Evolutionary conservation across 1,140 invertebrate genomes (phyloP), one percentile per base, ranked within the genome.

Genomic region (Meloidogyne hapla): DNA sequence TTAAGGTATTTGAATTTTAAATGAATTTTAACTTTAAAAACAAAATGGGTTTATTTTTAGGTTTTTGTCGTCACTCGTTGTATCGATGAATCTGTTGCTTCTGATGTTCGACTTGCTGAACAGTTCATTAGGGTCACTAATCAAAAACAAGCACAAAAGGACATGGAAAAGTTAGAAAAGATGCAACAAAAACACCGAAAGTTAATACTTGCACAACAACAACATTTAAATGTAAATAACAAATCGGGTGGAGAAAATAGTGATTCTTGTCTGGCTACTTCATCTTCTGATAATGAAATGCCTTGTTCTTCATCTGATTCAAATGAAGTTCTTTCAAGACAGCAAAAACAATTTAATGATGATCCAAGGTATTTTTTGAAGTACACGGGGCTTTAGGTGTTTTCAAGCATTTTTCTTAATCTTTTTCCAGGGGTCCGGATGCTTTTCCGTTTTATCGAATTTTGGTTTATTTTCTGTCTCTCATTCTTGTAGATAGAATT

Each of bases 141-240:
- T n/a, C 45, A 82, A 26, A 81, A 81, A 61, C 80, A 81, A 65
- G 28, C 28, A 6, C 45, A 81, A 56, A 81, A 83, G 42, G 80
- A 81, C 66, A 62, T 64, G n/a, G 56, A 70, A 15, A 83, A 81
- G 56, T 28, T 64, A n/a, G 64, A 79, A 69, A 81, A 78, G 56
- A 71, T 78, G 48, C 38, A 71, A 40, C 68, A 69, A 40, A 28
- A 21, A 26, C 62, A 62, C 21, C 45, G 40, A 10, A 76, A 76
- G 12, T 42, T 76, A n/a, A 42, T 28, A 38, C 45, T 48, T 75
- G 70, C 74, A 45, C 75, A 56, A 21, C 33, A 62, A 33, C 75
- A 56, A 25, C 23, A 56, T 56, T 56, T 56, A 48, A 48, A 4
- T 48, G 45, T 48, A 56, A 21, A 56, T 56, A 56, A n/a, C n/a